These are phyloP conservation scores for Sinelater perroti DNA, from an alignment of 2,888 invertebrate species.

Conservation along the genomic window DNA sequence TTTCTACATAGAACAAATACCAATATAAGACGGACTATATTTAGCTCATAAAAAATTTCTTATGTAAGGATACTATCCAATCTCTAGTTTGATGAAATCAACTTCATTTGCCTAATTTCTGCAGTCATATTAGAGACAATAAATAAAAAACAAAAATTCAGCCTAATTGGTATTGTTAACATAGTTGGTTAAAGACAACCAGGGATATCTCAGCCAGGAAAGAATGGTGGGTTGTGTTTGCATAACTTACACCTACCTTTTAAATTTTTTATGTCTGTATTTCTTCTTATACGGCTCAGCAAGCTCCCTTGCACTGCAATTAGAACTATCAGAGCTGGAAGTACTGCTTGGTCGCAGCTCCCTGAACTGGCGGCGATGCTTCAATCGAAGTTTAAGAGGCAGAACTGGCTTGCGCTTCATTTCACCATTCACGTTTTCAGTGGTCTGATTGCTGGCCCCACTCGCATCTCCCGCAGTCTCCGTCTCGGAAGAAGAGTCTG, in stretches of 20 bases:
- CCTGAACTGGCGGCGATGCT: constrained; percentile 46
- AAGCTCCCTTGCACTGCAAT: background rate
- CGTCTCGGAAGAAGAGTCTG: constrained; percentile 39
- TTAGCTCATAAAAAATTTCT: too few relatives aligned
- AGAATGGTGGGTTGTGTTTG: too few relatives aligned
- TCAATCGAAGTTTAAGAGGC: constrained; percentile 49
- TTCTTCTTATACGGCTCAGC: constrained; percentile 22
- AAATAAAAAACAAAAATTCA: too few relatives aligned
- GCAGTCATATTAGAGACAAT: too few relatives aligned
- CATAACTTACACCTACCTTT: constrained; percentile 30
- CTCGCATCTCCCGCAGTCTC: constrained; percentile 6
- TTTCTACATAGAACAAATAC: too few relatives aligned
- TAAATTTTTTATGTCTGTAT: constrained; percentile 23
- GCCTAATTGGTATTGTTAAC: too few relatives aligned
- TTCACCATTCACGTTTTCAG: constrained; percentile 22
- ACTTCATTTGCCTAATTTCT: too few relatives aligned
- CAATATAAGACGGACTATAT: too few relatives aligned
- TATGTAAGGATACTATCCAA: too few relatives aligned
- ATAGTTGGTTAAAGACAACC: too few relatives aligned
- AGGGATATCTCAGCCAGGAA: too few relatives aligned
- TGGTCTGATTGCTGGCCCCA: constrained; percentile 5
- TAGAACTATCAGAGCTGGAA: constrained; percentile 5
- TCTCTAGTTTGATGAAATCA: too few relatives aligned
- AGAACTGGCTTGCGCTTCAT: constrained; percentile 40
- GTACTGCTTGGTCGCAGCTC: constrained; percentile 38